Percentiles rank a stretch among this genome's conserved stretches.
These are phyloP conservation scores for Enhydra lutris DNA, from an alignment of 2,113 vertebrate genomes.

Conservation along the genomic window DNA sequence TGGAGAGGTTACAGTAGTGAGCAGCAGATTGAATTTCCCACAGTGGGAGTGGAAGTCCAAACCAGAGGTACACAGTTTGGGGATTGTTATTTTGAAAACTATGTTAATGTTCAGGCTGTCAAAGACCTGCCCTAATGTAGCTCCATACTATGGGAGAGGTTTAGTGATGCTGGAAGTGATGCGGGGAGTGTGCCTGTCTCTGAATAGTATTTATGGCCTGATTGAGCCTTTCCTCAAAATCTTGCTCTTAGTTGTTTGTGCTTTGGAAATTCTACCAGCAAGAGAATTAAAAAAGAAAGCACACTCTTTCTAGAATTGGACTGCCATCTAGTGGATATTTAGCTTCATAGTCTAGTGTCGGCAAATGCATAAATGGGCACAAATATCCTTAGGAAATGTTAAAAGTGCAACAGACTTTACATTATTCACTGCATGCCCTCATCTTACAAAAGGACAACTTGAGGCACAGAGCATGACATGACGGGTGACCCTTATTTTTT, in stretches of 20 bases:
- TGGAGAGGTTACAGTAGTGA: no score
- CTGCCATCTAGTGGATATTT: slow-evolving; percentile 71
- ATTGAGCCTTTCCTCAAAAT: neutral
- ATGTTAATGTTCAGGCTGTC: neutral
- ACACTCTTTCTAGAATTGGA: neutral
- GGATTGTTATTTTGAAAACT: neutral
- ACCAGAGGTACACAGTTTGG: neutral
- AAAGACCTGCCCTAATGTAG: accelerated
- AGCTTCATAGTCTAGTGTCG: neutral
- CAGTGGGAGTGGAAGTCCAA: neutral
- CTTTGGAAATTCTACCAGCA: neutral
- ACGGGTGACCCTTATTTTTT: neutral
- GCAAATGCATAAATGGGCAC: neutral
- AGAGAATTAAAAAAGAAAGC: neutral
- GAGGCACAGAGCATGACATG: neutral
- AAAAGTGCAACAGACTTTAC: neutral
- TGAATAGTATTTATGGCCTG: neutral
- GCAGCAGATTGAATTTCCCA: neutral
- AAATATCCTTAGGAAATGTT: neutral
- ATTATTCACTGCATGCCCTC: neutral
- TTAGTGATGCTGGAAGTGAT: neutral
- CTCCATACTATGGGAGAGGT: neutral
- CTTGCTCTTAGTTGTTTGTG: neutral
- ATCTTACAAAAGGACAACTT: neutral
- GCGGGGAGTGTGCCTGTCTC: neutral